Base-by-base conservation (phyloP, 2,888 invertebrate species). In the Pterobdella sp. region DNA sequence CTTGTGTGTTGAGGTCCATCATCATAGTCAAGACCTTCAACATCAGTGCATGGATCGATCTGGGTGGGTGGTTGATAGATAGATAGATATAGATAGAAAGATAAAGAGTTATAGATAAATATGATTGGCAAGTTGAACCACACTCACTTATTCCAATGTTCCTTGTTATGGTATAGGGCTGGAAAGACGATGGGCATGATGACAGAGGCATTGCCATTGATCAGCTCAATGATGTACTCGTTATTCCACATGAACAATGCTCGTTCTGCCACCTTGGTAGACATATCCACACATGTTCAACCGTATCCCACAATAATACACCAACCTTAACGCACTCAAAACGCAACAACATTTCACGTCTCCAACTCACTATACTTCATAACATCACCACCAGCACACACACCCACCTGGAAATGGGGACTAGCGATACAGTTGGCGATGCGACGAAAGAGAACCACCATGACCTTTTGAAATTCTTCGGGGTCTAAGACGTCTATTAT, bases 1-100 rank as follows among this genome's bases (percentile, higher is more conserved):
- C 88, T 86, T 95, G 95, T 83, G 95, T 94, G 88, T 98, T 98
- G 96, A 98, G 97, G 86, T 98, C 98, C 98, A 98, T 98, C 86
- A 98, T 98, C 74, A 97, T 91, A 87, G 98, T 98, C 82, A 98
- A 90, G 83, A 97, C 98, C 86, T 98, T 98, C 87, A 98, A 98
- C 81, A 98, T 96, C 81, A 98, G 90, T 76, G 96, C 96, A 80
- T 97, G 93, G 82, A 98, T 98, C 78, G 97, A 97, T 87, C 82
- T 83, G 79, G 35, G 80, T 80, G 1, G 36, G 7, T 26, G 2
- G 32, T 66, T n/a, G n/a, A n/a, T n/a, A n/a, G n/a, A n/a, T n/a
- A n/a, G n/a, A n/a, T n/a, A n/a, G n/a, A 22, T 7, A 42, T 42
- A 22, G 49, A 22, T 42, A 42, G 49, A 42, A 42, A 22, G 10